Conservation (phyloP, 1,140 invertebrate species). For the Drosophila cardini region DNA sequence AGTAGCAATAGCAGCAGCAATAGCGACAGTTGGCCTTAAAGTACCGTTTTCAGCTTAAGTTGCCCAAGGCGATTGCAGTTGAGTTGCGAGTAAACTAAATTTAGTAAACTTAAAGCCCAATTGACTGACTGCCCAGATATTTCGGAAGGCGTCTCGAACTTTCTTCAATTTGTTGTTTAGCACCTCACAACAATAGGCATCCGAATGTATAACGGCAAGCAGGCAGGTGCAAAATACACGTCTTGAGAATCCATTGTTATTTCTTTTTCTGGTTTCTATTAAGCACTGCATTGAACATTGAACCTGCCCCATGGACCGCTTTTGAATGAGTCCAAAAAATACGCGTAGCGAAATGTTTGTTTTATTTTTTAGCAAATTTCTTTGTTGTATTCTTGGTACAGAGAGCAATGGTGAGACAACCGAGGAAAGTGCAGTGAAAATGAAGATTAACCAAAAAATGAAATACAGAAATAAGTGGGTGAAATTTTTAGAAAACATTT, state of each 20-base stretch:
- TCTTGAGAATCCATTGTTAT: constrained; percentile 52
- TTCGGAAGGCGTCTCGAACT: constrained; percentile 55
- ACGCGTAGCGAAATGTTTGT: constrained; percentile 78
- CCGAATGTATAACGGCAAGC: constrained; percentile 35
- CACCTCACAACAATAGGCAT: constrained; percentile 55
- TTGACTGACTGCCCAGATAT: constrained; percentile 42
- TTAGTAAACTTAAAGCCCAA: constrained; percentile 33
- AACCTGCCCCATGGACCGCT: constrained; percentile 30
- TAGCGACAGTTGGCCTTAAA: constrained; percentile 30
- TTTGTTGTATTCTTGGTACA: constrained; percentile 67
- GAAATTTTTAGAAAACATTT: constrained; percentile 75
- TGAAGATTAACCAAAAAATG: constrained; percentile 48
- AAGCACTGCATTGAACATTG: constrained; percentile 30
- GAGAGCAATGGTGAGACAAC: constrained; percentile 30
- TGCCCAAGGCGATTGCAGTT: constrained; percentile 58
- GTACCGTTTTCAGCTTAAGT: constrained; percentile 53
- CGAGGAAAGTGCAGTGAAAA: constrained; percentile 79
- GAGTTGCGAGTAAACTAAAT: constrained; percentile 36
- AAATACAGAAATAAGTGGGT: constrained; percentile 61
- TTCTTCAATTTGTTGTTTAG: constrained; percentile 75
- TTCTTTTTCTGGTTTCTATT: background rate
- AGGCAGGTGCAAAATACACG: constrained; percentile 66
- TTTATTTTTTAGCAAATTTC: constrained; percentile 81
- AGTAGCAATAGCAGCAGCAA: background rate
- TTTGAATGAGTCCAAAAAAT: constrained; percentile 65